Percentiles rank a stretch among this genome's conserved stretches.
phyloP scores from a whole-genome alignment of 2,113 vertebrate genomes.

The Colossoma macropomum region DNA sequence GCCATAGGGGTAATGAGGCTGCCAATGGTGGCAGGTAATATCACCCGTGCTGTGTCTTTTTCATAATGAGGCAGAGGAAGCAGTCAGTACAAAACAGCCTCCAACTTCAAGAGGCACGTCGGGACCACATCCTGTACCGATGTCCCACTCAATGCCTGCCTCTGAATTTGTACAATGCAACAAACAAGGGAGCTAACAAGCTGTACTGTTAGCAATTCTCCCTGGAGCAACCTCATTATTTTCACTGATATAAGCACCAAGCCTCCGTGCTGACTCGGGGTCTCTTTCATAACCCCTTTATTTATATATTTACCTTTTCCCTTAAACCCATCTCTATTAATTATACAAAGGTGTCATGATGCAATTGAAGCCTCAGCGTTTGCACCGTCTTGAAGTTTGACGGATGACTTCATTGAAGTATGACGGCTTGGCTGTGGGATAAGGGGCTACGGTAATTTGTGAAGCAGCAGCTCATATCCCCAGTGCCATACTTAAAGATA shows the following conservation, averaged over 20 bases:
- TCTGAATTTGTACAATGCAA: conserved; percentile 20
- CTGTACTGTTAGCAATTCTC: conserved; percentile 35
- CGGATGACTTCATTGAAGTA: conserved; percentile 16
- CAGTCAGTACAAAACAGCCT: conserved; percentile 3
- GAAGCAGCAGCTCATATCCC: not conserved
- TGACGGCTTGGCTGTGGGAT: conserved; percentile 4
- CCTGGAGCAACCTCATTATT: conserved; percentile 46
- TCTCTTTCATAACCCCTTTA: conserved; percentile 13
- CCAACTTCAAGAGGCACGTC: conserved; percentile 24
- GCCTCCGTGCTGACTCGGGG: not conserved
- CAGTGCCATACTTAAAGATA: conserved; percentile 2
- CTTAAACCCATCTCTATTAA: conserved; percentile 17
- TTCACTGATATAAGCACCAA: conserved; percentile 24
- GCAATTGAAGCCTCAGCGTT: conserved; percentile 10
- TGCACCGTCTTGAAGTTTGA: conserved; percentile 18
- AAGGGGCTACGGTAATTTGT: not conserved
- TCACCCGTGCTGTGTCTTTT: not conserved
- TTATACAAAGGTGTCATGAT: conserved; percentile 24
- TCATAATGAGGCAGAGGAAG: conserved; percentile 29
- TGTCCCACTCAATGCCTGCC: conserved; percentile 28
- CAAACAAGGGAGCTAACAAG: conserved; percentile 54
- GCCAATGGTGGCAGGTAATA: conserved; percentile 13
- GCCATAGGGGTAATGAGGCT: not conserved
- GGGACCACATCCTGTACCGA: conserved; percentile 34
- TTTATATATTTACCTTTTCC: conserved; percentile 25